Conservation (phyloP, 2,888 invertebrate genomes). For the Acrobasis repandana region DNA sequence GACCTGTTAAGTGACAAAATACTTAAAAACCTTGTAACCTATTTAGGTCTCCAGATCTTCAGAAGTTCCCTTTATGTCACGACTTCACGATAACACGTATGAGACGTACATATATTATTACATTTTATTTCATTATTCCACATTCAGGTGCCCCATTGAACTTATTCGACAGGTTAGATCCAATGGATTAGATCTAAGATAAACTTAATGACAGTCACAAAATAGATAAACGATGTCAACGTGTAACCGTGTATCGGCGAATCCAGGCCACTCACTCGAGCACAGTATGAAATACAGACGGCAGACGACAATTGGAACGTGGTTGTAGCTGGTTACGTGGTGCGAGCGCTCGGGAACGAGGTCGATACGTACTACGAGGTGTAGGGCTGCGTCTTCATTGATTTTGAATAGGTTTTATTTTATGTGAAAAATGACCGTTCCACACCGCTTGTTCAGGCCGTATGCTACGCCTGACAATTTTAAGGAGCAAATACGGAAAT, state of each 20-base stretch:
- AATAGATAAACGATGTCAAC: constrained; percentile 14
- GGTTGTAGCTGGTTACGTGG: constrained; percentile 16
- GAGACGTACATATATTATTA: too few species aligned
- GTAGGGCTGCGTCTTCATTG: constrained; percentile 4
- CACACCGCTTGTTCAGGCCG: too few species aligned
- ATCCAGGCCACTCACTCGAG: constrained; percentile 12
- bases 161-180: constrained; percentile 1
- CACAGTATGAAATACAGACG: constrained; percentile 13
- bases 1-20: too few species aligned
- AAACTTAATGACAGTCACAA: constrained; percentile 6
- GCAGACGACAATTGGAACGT: constrained; percentile 14
- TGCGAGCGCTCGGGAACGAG: constrained; percentile 8
- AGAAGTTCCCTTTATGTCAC: too few species aligned
- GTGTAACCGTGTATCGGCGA: constrained; percentile 7
- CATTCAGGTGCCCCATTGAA: neutral
- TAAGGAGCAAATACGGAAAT: too few species aligned
- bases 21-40: too few species aligned
- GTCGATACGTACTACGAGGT: constrained; percentile 16
- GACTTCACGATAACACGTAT: too few species aligned
- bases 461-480: too few species aligned
- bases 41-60: too few species aligned
- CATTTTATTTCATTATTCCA: neutral
- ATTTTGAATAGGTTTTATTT: neutral
- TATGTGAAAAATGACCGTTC: neutral
- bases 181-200: constrained; percentile 4